Evolutionary conservation across 1,140 invertebrate genomes (phyloP).

Genomic region (Cotesia vestalis): DNA sequence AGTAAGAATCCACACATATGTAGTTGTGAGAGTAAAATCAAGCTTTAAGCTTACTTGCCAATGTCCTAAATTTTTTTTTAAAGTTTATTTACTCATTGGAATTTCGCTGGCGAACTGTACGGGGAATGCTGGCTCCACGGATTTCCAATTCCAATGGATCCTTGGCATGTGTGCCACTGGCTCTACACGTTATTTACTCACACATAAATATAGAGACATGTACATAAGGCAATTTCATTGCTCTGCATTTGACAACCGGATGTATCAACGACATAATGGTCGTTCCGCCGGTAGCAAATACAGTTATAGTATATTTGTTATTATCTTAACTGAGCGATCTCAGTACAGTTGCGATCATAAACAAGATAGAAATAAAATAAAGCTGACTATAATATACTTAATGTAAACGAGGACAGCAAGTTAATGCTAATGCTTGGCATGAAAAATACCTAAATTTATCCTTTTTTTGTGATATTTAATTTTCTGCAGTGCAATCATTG

Average conservation of each 20-base stretch:
- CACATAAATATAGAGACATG: background rate
- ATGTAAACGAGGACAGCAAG: background rate
- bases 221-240: background rate
- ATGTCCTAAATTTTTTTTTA: constrained; percentile 3
- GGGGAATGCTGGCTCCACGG: background rate
- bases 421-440: too few relatives aligned
- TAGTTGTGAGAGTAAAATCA: too few relatives aligned
- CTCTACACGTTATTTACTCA: background rate
- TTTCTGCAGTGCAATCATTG: too few relatives aligned
- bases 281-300: background rate
- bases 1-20: too few relatives aligned
- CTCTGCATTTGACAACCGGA: constrained; percentile 11
- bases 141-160: constrained; percentile 1
- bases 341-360: too few relatives aligned
- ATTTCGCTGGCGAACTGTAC: background rate
- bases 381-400: background rate
- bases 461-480: too few relatives aligned
- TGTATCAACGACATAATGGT: constrained; percentile 17
- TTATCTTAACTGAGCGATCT: background rate
- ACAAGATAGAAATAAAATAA: background rate
- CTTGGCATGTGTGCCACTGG: background rate
- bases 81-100: background rate
- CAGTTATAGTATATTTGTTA: background rate
- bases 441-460: too few relatives aligned
- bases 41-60: background rate